Conservation (phyloP, 2,113 vertebrate genomes). For the Chelonoidis abingdonii region DNA sequence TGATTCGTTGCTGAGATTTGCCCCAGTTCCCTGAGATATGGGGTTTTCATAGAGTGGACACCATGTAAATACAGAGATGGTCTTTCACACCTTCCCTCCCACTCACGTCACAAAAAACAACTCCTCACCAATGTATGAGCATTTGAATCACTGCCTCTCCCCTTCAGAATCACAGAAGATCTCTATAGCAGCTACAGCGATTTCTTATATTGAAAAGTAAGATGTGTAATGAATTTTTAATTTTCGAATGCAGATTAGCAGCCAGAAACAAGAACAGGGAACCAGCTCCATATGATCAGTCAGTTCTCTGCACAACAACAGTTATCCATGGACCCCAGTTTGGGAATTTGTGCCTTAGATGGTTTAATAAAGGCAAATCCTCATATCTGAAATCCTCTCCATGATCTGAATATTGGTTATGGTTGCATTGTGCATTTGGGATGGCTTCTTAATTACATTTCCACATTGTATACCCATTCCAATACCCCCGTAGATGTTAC, state of each 20-base stretch:
- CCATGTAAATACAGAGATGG: background rate
- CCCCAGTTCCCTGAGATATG: background rate
- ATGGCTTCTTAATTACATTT: background rate
- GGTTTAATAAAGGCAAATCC: background rate
- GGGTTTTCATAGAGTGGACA: background rate
- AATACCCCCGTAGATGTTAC: background rate
- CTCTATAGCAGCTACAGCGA: background rate
- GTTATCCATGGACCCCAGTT: background rate
- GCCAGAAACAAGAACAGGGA: background rate
- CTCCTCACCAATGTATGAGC: background rate
- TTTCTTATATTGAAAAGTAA: background rate
- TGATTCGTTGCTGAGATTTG: background rate
- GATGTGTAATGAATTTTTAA: background rate
- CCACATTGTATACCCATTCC: background rate
- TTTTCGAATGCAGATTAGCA: background rate
- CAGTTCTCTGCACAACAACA: background rate
- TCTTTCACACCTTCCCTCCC: rapidly evolving
- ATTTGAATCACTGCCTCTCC: background rate
- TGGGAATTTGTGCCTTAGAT: background rate
- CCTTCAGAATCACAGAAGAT: background rate
- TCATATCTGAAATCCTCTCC: background rate
- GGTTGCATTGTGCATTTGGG: rapidly evolving
- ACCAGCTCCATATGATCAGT: background rate
- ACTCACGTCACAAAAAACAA: background rate
- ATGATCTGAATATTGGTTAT: rapidly evolving